Percentiles rank a stretch among this genome's conserved stretches.
Conservation (phyloP, 2,888 invertebrate genomes). For the Arctia plantaginis region DNA sequence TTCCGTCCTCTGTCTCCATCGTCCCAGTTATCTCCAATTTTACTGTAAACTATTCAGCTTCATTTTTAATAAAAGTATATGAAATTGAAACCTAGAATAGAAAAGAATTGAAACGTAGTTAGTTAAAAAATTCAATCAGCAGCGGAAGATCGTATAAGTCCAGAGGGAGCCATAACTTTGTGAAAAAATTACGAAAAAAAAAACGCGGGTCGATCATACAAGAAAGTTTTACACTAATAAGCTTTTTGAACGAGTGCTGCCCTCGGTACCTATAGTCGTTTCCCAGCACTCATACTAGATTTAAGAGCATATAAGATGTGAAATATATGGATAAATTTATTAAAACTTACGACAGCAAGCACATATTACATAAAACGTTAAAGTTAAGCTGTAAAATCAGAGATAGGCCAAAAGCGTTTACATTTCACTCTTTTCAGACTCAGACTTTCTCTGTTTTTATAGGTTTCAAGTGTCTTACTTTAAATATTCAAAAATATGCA, state of each 20-base stretch:
- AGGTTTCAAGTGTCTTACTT: conserved; percentile 1
- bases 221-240: not conserved
- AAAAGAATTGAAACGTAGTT: not conserved
- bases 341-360: not conserved
- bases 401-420: not conserved
- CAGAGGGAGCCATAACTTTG: not conserved
- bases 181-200: not conserved
- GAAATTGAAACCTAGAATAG: no score
- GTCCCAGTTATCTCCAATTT: not conserved
- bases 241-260: not conserved
- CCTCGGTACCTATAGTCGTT: not conserved
- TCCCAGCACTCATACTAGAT: not conserved
- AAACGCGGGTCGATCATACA: not conserved
- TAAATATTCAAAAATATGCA: not conserved
- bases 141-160: not conserved
- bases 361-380: not conserved
- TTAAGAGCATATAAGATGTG: not conserved
- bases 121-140: not conserved
- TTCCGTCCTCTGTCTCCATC: not conserved
- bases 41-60: not conserved
- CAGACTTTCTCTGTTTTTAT: conserved; percentile 1
- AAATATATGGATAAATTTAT: not conserved
- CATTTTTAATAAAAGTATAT: no score
- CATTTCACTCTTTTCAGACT: not conserved
- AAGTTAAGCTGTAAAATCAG: not conserved